Evolutionary conservation across 2,113 vertebrate genomes (phyloP).

Genomic region (Thunnus maccoyii): DNA sequence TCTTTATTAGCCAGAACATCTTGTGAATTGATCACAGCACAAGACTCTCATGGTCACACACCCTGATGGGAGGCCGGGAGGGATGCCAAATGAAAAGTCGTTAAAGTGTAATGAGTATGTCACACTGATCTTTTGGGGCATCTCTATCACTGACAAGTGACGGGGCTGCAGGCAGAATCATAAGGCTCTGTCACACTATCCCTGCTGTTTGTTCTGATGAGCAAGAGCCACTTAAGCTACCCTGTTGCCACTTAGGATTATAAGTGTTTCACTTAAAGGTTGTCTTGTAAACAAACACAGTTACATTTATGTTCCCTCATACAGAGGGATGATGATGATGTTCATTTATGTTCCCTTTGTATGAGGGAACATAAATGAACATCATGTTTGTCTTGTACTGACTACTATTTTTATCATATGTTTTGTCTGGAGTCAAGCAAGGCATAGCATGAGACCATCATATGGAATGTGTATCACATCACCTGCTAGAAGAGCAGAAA

Average conservation of each 20-base stretch:
- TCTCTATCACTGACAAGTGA: conserved; percentile 12
- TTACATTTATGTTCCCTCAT: background rate
- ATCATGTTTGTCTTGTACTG: background rate
- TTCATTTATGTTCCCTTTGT: too few species aligned
- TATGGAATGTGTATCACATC: too few species aligned
- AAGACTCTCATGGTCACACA: background rate
- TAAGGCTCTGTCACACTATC: background rate
- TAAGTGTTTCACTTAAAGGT: background rate
- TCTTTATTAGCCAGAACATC: background rate
- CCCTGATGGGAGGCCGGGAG: background rate
- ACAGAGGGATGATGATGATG: background rate
- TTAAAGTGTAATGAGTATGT: conserved; percentile 43
- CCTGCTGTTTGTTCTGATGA: conserved; percentile 13
- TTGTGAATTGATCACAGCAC: conserved; percentile 15
- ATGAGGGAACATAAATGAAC: too few species aligned
- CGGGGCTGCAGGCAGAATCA: background rate
- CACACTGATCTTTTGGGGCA: background rate
- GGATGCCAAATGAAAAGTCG: background rate
- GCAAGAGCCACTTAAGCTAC: background rate
- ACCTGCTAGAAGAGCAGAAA: too few species aligned
- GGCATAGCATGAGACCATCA: too few species aligned
- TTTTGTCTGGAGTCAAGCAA: background rate
- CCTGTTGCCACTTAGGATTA: background rate
- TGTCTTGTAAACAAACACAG: background rate
- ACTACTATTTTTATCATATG: too few species aligned